Evolutionary conservation across 2,888 invertebrate genomes (phyloP), one percentile per base, ranked within the genome.

Genomic region (Hirtodrosophila duncani): DNA sequence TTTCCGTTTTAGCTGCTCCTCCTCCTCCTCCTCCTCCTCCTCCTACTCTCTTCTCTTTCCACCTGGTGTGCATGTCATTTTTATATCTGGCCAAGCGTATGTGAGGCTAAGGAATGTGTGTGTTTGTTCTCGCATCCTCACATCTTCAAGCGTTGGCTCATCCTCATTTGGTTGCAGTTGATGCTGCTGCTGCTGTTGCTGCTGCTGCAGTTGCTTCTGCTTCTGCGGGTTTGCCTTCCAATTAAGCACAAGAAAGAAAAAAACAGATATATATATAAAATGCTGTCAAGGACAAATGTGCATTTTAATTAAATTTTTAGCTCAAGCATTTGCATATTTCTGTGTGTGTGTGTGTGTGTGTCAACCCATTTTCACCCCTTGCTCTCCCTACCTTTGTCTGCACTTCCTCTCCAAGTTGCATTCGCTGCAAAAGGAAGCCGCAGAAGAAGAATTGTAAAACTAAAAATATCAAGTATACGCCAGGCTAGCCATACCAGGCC

Each of bases 231-330:
- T 56, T 44, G 42, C 45, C 66, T 67, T 52, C 79, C 80, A 77
- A 77, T 77, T 77, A 79, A 63, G 57, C 50, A 50, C 63, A 77
- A 61, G 71, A 53, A 58, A 6, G 63, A 77, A 61, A 75, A 53
- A 58, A 6, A 10, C 13, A 27, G 9, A 27, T 1, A 31, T 18
- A 31, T 58, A 67, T 69, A 72, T 69, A 63, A 77, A 78, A 77
- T 55, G 58, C 80, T 79, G 80, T 70, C 80, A 77, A 77, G 75
- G 75, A 77, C 75, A 72, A 77, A 79, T 77, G 80, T 67, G 71
- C 70, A 72, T 77, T 79, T 79, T 79, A 77, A 77, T 77, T 77
- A 79, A 79, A 77, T 77, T 74, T 70, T 57, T 53, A 69, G 55
- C 51, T 48, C 44, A 37, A 42, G 43, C 34, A 30, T 48, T 44